Conservation (phyloP, 2,888 invertebrate genomes). For the Caradrina kadenii region DNA sequence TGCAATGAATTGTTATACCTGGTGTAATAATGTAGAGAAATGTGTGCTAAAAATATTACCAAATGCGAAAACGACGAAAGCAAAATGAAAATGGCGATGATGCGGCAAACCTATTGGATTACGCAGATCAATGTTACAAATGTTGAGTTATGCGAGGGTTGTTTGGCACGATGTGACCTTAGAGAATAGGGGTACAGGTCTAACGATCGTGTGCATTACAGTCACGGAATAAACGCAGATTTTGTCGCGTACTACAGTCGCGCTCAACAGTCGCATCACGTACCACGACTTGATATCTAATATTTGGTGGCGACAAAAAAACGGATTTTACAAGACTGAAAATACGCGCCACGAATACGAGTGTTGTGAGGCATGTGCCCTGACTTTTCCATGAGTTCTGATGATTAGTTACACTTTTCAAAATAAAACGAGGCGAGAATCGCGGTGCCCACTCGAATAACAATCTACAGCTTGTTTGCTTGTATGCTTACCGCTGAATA, state of each 20-base stretch:
- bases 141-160: conserved; percentile 38
- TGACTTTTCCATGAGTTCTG: conserved; percentile 8
- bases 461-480: no score
- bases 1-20: conserved; percentile 37
- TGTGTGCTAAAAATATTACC: conserved; percentile 36
- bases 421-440: not conserved
- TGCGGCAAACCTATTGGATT: conserved; percentile 38
- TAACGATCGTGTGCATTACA: conserved; percentile 55
- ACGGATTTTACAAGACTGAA: conserved; percentile 70
- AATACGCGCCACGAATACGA: conserved; percentile 62
- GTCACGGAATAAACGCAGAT: conserved; percentile 67
- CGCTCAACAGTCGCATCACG: conserved; percentile 70
- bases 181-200: conserved; percentile 57
- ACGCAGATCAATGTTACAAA: conserved; percentile 37
- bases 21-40: conserved; percentile 37
- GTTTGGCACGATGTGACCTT: conserved; percentile 54
- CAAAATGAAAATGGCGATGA: conserved; percentile 40
- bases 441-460: not conserved
- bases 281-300: conserved; percentile 76
- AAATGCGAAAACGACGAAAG: conserved; percentile 35
- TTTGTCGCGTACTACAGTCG: conserved; percentile 63
- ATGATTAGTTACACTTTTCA: conserved; percentile 13
- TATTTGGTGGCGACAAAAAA: conserved; percentile 76
- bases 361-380: conserved; percentile 4
- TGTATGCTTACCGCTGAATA: not conserved